phyloP scores from a whole-genome alignment of 2,888 invertebrate species.

The Dione vanillae region DNA sequence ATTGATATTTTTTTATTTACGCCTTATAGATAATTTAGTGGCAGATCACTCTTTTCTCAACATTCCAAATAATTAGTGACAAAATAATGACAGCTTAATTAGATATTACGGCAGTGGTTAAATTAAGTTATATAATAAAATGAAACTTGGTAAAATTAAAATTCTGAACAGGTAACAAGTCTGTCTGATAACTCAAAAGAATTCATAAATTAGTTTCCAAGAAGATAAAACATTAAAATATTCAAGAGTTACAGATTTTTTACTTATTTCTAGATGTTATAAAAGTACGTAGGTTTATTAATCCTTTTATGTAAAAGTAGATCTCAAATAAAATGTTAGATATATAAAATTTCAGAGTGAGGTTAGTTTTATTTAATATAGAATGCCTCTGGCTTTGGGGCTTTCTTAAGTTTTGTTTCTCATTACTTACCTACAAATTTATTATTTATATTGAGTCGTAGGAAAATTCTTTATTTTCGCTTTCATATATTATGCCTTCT shows the following conservation, averaged over 20 bases:
- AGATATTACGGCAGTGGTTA: not conserved
- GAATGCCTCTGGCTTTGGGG: not conserved
- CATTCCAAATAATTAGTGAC: no score
- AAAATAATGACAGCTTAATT: no score
- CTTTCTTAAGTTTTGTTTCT: not conserved
- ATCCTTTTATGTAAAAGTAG: not conserved
- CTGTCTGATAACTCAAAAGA: conserved; percentile 22
- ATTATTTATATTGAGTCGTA: not conserved
- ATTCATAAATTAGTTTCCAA: conserved; percentile 27
- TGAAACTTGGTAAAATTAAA: conserved; percentile 13
- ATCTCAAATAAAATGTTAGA: not conserved
- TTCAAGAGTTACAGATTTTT: conserved; percentile 13
- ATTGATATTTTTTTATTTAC: no score
- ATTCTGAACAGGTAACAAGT: conserved; percentile 3
- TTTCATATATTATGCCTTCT: no score
- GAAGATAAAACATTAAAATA: conserved; percentile 20
- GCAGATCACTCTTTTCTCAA: no score
- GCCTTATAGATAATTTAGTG: no score
- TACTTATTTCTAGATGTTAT: not conserved
- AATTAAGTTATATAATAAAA: not conserved
- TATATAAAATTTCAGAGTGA: not conserved
- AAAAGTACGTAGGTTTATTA: not conserved
- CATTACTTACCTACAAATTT: no score
- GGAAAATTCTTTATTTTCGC: no score
- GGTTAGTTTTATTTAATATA: not conserved